Evolutionary conservation across 1,140 invertebrate species (phyloP).

Genomic region (Phocides pigmalion): DNA sequence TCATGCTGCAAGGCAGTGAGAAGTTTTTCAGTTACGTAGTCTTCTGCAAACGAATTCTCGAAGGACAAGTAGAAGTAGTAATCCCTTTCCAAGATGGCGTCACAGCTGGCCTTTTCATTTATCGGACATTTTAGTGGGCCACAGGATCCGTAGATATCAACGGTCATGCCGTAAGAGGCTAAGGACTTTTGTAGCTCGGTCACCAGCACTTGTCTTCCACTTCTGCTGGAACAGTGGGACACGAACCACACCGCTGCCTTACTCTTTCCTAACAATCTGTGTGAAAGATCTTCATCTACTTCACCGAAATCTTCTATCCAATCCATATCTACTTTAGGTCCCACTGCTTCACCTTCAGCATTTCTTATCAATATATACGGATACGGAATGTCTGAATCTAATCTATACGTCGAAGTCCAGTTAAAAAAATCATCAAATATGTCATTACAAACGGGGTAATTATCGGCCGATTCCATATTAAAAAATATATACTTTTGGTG

Average conservation of each 20-base stretch:
- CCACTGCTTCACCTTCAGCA: slow-evolving; percentile 56
- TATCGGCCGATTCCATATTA: slow-evolving; percentile 80
- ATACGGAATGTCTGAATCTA: slow-evolving; percentile 82
- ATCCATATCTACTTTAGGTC: slow-evolving; percentile 61
- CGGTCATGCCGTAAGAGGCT: slow-evolving; percentile 50
- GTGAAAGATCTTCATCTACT: slow-evolving; percentile 43
- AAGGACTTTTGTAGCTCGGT: slow-evolving; percentile 85
- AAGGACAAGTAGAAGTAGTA: slow-evolving; percentile 90
- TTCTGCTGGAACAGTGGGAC: slow-evolving; percentile 86
- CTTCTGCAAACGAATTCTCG: slow-evolving; percentile 86
- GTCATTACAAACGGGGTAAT: slow-evolving; percentile 62
- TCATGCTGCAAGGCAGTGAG: slow-evolving; percentile 80
- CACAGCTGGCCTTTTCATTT: slow-evolving; percentile 61
- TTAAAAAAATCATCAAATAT: slow-evolving; percentile 83
- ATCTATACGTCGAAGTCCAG: slow-evolving; percentile 85
- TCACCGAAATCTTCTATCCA: slow-evolving; percentile 51
- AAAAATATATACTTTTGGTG: slow-evolving; percentile 83
- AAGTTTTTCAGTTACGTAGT: slow-evolving; percentile 88
- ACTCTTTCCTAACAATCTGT: slow-evolving; percentile 60
- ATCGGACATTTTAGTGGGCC: slow-evolving; percentile 68
- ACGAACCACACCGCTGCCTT: slow-evolving; percentile 87
- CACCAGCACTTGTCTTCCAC: slow-evolving; percentile 85
- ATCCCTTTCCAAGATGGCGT: slow-evolving; percentile 69
- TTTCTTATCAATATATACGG: slow-evolving; percentile 80
- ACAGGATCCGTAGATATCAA: slow-evolving; percentile 90